Conservation (phyloP, 2,888 invertebrate species). For the Drosophila vallismaia region DNA sequence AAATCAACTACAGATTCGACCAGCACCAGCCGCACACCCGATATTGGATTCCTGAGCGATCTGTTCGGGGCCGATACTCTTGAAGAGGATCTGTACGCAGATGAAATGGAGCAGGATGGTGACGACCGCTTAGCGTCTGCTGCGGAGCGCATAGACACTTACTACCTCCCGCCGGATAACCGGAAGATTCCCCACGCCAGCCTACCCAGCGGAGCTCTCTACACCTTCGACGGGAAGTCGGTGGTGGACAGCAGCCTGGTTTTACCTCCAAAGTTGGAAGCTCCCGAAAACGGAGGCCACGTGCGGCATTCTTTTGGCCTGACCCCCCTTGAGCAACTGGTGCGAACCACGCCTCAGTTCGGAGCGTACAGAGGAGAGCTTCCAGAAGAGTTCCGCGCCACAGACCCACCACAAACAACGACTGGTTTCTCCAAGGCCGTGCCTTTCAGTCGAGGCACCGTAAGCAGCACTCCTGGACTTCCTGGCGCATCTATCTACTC, state of each 20-base stretch:
- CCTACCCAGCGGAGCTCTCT: constrained; percentile 86
- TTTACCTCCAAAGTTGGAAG: constrained; percentile 83
- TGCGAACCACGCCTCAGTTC: constrained; percentile 89
- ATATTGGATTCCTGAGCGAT: constrained; percentile 40
- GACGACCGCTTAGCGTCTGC: constrained; percentile 86
- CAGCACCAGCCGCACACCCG: constrained; percentile 3
- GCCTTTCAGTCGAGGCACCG: constrained; percentile 30
- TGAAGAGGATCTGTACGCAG: constrained; percentile 81
- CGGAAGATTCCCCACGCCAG: constrained; percentile 81
- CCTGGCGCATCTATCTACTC: constrained; percentile 40
- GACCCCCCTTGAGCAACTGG: constrained; percentile 86
- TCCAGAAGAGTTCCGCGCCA: constrained; percentile 84
- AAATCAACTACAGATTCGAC: neutral
- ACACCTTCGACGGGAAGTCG: constrained; percentile 91
- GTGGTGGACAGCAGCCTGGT: constrained; percentile 88
- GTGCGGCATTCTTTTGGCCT: constrained; percentile 73
- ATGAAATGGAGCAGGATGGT: constrained; percentile 74
- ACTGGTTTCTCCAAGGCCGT: constrained; percentile 69
- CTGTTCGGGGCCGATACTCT: constrained; percentile 50
- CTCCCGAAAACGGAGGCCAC: constrained; percentile 54
- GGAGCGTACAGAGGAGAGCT: constrained; percentile 90
- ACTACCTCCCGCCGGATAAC: constrained; percentile 89
- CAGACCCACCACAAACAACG: constrained; percentile 69
- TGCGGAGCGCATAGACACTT: constrained; percentile 89
- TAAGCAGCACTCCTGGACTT: constrained; percentile 24